Evolutionary conservation across 1,140 invertebrate species (phyloP).

Genomic region (Diuraphis noxia): DNA sequence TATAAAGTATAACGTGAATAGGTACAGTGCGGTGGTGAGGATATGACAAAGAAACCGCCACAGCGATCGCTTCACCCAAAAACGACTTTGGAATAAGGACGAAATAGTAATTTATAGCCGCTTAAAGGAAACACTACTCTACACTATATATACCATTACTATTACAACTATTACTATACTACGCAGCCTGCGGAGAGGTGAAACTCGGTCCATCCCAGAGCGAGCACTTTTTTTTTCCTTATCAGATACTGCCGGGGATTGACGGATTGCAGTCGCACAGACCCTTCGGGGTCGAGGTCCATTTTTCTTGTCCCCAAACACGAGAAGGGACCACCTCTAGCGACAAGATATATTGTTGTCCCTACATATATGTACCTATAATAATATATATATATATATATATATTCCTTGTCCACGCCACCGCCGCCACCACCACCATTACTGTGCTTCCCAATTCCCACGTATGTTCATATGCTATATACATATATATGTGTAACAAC

Average conservation of each 20-base stretch:
- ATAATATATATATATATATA: not conserved
- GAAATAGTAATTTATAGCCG: conserved; percentile 42
- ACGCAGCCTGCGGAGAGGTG: not conserved
- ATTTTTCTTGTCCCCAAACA: conserved; percentile 44
- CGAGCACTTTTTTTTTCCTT: not conserved
- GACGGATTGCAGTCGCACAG: conserved; percentile 43
- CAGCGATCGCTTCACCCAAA: conserved; percentile 6
- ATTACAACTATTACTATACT: not conserved
- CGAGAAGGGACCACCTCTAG: conserved; percentile 27
- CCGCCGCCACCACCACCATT: not conserved
- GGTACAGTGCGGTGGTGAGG: not conserved
- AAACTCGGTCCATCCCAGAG: conserved; percentile 8
- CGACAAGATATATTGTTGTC: conserved; percentile 40
- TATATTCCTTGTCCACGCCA: not conserved
- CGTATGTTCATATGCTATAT: no score
- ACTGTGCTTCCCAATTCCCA: not conserved
- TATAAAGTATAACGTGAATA: no score
- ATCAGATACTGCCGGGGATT: conserved; percentile 36
- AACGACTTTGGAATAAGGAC: conserved; percentile 15
- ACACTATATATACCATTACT: not conserved
- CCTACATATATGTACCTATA: not conserved
- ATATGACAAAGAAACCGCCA: not conserved
- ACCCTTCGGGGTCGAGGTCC: conserved; percentile 43
- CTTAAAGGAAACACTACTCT: conserved; percentile 35
- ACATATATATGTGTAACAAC: not conserved